These are phyloP conservation scores for Oplegnathus fasciatus DNA, from an alignment of 2,113 vertebrate genomes.

Conservation along the genomic window DNA sequence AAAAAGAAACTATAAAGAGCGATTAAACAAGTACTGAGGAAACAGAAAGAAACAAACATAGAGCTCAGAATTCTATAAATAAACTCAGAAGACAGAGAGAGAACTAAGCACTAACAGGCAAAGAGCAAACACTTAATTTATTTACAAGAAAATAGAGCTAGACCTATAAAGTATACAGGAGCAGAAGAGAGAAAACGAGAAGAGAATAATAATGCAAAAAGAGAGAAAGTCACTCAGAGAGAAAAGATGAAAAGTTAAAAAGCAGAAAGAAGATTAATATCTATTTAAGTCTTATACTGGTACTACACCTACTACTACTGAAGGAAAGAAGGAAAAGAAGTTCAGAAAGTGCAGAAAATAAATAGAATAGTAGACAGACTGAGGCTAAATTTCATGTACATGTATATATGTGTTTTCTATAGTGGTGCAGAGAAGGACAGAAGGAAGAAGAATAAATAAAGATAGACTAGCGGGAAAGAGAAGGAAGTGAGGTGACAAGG, in stretches of 20 bases:
- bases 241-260: background rate
- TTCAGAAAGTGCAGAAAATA: background rate
- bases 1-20: background rate
- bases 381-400: background rate
- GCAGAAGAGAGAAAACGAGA: background rate
- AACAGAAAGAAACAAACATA: background rate
- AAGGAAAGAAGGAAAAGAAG: constrained; percentile 8
- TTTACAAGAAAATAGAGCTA: background rate
- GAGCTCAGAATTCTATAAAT: background rate
- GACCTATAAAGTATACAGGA: background rate
- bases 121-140: background rate
- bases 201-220: constrained; percentile 1
- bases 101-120: background rate
- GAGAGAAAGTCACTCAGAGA: background rate
- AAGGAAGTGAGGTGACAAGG: background rate
- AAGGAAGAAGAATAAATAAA: background rate
- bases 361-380: background rate
- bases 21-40: background rate
- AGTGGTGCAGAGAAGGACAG: background rate
- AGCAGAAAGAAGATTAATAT: background rate
- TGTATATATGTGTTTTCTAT: background rate
- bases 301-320: background rate
- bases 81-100: background rate
- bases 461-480: background rate
- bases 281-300: background rate